These are phyloP conservation scores for Xylota sylvarum DNA, from an alignment of 2,888 invertebrate species.

Conservation along the genomic window DNA sequence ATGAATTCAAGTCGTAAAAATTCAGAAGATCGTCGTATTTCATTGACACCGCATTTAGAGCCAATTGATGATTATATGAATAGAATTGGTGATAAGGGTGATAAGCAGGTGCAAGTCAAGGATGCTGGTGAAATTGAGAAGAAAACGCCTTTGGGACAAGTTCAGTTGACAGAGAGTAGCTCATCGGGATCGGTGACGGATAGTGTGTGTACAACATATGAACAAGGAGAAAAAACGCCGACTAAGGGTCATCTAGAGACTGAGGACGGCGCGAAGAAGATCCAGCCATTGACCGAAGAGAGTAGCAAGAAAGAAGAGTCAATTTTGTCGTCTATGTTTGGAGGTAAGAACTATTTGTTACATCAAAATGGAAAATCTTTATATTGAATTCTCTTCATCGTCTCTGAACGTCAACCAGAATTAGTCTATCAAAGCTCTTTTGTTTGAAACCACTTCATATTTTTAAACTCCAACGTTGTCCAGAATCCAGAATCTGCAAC, in stretches of 20 bases:
- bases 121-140: slow-evolving; percentile 23
- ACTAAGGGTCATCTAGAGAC: slow-evolving; percentile 18
- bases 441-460: no score
- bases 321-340: slow-evolving; percentile 84
- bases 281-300: slow-evolving; percentile 38
- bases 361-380: no score
- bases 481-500: no score
- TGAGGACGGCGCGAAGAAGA: slow-evolving; percentile 31
- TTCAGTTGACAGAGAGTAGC: slow-evolving; percentile 87
- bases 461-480: no score
- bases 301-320: slow-evolving; percentile 79
- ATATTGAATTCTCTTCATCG: no score
- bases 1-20: slow-evolving; percentile 81
- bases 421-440: no score
- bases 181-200: slow-evolving; percentile 88
- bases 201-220: slow-evolving; percentile 87
- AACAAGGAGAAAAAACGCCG: slow-evolving; percentile 81
- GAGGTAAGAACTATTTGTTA: slow-evolving; percentile 83
- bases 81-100: background rate
- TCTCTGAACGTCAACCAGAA: no score
- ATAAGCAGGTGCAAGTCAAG: slow-evolving; percentile 32
- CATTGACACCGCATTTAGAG: slow-evolving; percentile 84
- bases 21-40: slow-evolving; percentile 86
- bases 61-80: slow-evolving; percentile 84
- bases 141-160: slow-evolving; percentile 78